A percentile compares a stretch with the other conserved stretches of the same genome.
Evolutionary conservation across 2,797 vertebrate species (phyloP).

Genomic region (Smutsia gigantea): DNA sequence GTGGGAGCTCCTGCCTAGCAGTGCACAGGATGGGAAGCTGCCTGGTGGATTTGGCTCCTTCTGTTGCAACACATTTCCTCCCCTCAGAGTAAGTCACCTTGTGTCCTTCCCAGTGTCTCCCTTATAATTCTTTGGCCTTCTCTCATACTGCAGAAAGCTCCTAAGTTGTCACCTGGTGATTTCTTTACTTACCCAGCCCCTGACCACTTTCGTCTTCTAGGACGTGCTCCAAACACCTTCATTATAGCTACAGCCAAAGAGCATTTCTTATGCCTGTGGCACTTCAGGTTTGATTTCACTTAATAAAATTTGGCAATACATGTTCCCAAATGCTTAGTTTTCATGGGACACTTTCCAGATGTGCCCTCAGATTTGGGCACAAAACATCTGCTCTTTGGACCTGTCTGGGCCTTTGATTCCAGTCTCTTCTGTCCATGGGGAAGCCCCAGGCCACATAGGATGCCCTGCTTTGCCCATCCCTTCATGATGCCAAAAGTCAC

Average conservation of each 20-base stretch:
- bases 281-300: background rate
- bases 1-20: background rate
- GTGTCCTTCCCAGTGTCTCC: background rate
- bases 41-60: background rate
- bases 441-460: background rate
- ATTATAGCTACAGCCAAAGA: background rate
- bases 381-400: background rate
- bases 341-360: background rate
- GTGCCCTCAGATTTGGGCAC: background rate
- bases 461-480: background rate
- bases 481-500: background rate
- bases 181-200: background rate
- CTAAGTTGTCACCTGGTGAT: conserved; percentile 1
- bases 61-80: background rate
- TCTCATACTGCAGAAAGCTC: background rate
- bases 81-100: background rate
- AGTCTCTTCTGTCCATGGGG: background rate
- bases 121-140: conserved; percentile 22
- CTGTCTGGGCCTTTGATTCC: background rate
- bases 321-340: background rate
- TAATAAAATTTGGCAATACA: background rate
- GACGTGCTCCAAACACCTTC: background rate
- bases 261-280: background rate
- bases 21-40: background rate
- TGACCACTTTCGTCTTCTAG: background rate